phyloP scores from a whole-genome alignment of 1,140 invertebrate genomes.

The Cecropterus lyciades region DNA sequence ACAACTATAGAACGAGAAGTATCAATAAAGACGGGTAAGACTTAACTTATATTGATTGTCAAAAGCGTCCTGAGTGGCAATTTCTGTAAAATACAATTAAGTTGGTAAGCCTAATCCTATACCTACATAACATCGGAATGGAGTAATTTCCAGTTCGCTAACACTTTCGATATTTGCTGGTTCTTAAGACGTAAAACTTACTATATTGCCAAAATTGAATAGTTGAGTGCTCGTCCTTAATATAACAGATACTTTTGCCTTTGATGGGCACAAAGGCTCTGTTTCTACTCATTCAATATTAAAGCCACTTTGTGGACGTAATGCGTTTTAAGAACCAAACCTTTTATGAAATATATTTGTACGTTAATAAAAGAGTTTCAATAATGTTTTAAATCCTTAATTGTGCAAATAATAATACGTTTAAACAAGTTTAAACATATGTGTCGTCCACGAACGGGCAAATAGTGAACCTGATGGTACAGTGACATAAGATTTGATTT shows the following conservation, averaged over 20 bases:
- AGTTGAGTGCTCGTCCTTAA: slow-evolving; percentile 26
- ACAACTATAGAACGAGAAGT: too few species aligned
- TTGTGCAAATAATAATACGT: too few species aligned
- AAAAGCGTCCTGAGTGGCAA: too few species aligned
- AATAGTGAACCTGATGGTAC: slow-evolving; percentile 1
- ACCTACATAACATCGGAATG: slow-evolving; percentile 8
- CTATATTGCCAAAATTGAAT: slow-evolving; percentile 24
- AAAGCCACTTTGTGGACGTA: slow-evolving; percentile 13
- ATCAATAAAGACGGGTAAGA: too few species aligned
- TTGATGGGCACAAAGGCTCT: slow-evolving; percentile 30
- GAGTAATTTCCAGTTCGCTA: slow-evolving; percentile 16
- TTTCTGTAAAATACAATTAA: neutral
- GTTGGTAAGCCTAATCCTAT: neutral
- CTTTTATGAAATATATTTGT: neutral
- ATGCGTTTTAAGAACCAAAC: neutral
- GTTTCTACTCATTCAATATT: slow-evolving; percentile 30
- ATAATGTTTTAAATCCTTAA: too few species aligned
- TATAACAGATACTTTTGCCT: slow-evolving; percentile 26
- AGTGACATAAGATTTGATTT: slow-evolving; percentile 17
- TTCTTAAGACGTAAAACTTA: slow-evolving; percentile 30
- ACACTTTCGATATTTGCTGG: slow-evolving; percentile 23
- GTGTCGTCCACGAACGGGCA: too few species aligned
- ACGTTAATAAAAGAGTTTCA: too few species aligned
- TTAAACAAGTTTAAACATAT: too few species aligned
- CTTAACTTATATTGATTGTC: too few species aligned